These are phyloP conservation scores for Phasia obesa DNA, from an alignment of 2,888 invertebrate genomes.

Conservation along the genomic window DNA sequence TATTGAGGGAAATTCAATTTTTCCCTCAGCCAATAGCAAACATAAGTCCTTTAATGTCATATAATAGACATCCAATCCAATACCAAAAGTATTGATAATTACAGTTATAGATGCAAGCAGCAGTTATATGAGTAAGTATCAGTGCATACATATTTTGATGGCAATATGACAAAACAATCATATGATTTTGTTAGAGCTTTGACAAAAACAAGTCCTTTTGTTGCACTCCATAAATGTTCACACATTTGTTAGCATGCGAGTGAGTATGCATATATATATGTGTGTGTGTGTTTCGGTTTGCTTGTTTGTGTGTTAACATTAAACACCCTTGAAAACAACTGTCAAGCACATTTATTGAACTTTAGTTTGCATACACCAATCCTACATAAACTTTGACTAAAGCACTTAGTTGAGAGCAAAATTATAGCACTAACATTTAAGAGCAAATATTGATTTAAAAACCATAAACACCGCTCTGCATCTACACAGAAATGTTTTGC, in stretches of 20 bases:
- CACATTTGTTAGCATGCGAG: not conserved
- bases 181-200: conserved; percentile 39
- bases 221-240: conserved; percentile 2
- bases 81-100: not conserved
- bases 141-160: conserved; percentile 17
- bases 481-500: not conserved
- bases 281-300: not conserved
- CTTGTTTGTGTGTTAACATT: conserved; percentile 13
- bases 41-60: not conserved
- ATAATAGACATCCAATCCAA: not conserved
- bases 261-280: not conserved
- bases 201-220: conserved; percentile 41
- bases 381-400: not conserved
- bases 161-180: conserved; percentile 56
- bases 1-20: not conserved
- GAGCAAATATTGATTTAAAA: not conserved
- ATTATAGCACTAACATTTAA: not conserved
- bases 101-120: not conserved
- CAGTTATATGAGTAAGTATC: not conserved
- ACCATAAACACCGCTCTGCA: not conserved
- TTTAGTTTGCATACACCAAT: conserved; percentile 30
- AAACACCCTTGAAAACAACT: conserved; percentile 79
- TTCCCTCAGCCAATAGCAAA: not conserved
- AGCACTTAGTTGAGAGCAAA: not conserved
- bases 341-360: conserved; percentile 77